phyloP scores from a whole-genome alignment of 2,888 invertebrate species.

The Apodemia duryi region DNA sequence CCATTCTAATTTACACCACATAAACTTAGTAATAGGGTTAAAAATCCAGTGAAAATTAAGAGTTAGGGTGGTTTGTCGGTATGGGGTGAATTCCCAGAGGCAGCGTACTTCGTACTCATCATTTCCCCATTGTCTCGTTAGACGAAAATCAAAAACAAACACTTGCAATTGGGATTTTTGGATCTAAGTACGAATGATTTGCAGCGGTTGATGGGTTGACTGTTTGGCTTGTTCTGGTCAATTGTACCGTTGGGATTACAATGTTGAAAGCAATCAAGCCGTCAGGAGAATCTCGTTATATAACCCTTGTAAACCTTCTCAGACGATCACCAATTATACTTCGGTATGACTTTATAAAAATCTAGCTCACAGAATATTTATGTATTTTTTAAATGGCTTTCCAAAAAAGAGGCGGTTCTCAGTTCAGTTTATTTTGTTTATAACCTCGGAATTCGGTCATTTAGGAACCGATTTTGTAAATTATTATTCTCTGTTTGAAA shows the following conservation, averaged over 20 bases:
- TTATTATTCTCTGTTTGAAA: no score
- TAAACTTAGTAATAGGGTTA: constrained; percentile 43
- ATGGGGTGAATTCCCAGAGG: constrained; percentile 75
- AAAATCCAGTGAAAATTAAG: constrained; percentile 38
- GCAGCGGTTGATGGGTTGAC: constrained; percentile 52
- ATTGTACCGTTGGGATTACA: constrained; percentile 57
- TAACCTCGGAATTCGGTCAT: no score
- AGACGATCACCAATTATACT: not conserved
- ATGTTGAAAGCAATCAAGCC: constrained; percentile 42
- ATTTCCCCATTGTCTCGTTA: constrained; percentile 80
- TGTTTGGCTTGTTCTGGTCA: constrained; percentile 51
- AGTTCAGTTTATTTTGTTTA: no score
- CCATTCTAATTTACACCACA: constrained; percentile 47
- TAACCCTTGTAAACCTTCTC: not conserved
- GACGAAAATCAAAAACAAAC: constrained; percentile 80
- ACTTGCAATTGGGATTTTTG: constrained; percentile 68
- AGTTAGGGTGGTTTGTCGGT: constrained; percentile 51
- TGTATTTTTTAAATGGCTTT: no score
- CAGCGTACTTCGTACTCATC: constrained; percentile 72
- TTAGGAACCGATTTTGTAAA: no score
- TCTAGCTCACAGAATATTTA: not conserved
- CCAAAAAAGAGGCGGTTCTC: no score
- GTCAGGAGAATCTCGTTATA: constrained; percentile 20
- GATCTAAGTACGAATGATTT: constrained; percentile 68
- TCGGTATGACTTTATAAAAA: not conserved